A percentile compares a stretch with the other conserved stretches of the same genome.
Evolutionary conservation across 2,888 invertebrate genomes (phyloP).

Genomic region (Ernsta delagoae): DNA sequence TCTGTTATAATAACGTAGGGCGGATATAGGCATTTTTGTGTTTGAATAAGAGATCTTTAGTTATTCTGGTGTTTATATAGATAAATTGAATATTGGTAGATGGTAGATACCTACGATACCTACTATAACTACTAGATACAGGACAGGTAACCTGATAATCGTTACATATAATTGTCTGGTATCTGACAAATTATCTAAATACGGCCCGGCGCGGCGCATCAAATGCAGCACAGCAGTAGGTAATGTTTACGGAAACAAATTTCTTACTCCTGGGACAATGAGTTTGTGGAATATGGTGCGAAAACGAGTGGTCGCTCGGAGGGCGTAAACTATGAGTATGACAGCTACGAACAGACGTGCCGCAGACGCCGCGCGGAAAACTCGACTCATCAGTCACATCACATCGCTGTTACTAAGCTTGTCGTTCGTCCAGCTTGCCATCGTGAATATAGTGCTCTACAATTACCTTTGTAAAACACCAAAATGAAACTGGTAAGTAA

Average conservation of each 20-base stretch:
- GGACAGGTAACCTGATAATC: too few species aligned
- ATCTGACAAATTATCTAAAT: background rate
- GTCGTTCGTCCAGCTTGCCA: slow-evolving; percentile 13
- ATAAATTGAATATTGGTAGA: too few species aligned
- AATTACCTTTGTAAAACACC: slow-evolving; percentile 29
- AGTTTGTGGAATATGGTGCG: slow-evolving; percentile 37
- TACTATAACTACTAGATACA: too few species aligned
- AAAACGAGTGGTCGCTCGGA: slow-evolving; percentile 42
- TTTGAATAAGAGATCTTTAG: too few species aligned
- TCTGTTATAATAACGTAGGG: too few species aligned
- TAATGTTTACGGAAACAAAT: slow-evolving; percentile 24
- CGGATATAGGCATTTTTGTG: too few species aligned
- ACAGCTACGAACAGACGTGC: slow-evolving; percentile 54
- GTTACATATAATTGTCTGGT: too few species aligned
- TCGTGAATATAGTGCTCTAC: slow-evolving; percentile 34
- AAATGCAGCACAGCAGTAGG: background rate
- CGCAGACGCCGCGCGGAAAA: slow-evolving; percentile 67
- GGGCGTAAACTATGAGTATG: slow-evolving; percentile 45
- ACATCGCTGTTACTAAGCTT: slow-evolving; percentile 41
- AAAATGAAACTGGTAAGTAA: slow-evolving; percentile 51
- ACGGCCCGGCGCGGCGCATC: background rate
- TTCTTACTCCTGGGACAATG: slow-evolving; percentile 35
- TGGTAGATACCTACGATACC: too few species aligned
- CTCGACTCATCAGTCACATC: slow-evolving; percentile 58
- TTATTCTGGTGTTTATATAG: too few species aligned